Evolutionary conservation across 2,797 vertebrate genomes (phyloP).

Genomic region (Benthosema pterotum): DNA sequence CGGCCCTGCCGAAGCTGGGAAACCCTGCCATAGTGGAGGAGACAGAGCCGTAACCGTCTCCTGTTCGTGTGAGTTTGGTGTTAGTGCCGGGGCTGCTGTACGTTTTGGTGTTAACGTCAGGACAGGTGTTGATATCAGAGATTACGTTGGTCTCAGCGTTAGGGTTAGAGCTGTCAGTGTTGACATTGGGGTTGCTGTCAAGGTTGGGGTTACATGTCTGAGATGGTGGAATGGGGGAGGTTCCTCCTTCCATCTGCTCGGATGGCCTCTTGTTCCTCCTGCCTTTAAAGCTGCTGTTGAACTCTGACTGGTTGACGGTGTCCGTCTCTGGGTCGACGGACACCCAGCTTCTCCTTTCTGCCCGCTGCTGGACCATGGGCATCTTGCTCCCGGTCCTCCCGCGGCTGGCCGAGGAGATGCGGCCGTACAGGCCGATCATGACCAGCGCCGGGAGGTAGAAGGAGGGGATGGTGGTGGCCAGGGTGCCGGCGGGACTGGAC

Average conservation of each 20-base stretch:
- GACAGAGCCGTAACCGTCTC: neutral
- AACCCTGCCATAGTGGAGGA: neutral
- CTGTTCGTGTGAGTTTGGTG: no score
- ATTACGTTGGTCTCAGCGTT: no score
- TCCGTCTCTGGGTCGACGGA: constrained; percentile 26
- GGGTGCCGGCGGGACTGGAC: constrained; percentile 85
- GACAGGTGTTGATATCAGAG: no score
- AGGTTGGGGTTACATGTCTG: neutral
- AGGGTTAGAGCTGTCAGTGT: no score
- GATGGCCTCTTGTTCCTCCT: neutral
- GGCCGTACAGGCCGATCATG: constrained; percentile 89
- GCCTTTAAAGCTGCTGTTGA: constrained; percentile 2
- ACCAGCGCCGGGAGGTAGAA: constrained; percentile 90
- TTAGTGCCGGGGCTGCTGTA: neutral
- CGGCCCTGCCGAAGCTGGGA: constrained; percentile 31
- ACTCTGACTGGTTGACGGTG: constrained; percentile 35
- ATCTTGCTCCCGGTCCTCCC: constrained; percentile 68
- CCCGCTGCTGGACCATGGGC: neutral
- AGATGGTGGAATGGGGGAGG: constrained; percentile 2
- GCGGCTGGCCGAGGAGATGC: constrained; percentile 86
- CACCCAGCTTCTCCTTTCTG: constrained; percentile 7
- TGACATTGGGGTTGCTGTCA: no score
- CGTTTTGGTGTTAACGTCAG: neutral
- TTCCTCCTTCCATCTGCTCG: neutral
- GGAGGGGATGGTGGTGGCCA: constrained; percentile 87